Evolutionary conservation across 2,113 vertebrate genomes (phyloP).

Genomic region (Poicephalus meyeri): DNA sequence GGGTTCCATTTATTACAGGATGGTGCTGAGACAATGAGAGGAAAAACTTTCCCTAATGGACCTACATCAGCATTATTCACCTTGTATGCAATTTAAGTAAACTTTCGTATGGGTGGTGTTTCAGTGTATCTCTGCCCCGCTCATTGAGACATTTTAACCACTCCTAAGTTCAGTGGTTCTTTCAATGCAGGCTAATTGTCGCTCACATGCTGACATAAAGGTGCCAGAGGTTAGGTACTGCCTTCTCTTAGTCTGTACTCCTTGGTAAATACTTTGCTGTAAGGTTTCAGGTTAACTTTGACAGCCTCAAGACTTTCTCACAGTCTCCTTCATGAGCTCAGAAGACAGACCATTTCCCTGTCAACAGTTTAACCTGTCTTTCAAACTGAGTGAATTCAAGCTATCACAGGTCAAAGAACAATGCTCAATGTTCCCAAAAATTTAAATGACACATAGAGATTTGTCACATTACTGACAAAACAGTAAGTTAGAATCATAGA

Average conservation of each 20-base stretch:
- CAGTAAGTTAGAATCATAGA: background rate
- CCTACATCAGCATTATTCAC: background rate
- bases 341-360: background rate
- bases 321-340: background rate
- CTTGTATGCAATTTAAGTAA: background rate
- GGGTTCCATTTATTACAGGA: background rate
- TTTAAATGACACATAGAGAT: accelerated
- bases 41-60: background rate
- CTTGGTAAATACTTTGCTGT: background rate
- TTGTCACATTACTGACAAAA: background rate
- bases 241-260: background rate
- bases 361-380: background rate
- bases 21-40: background rate
- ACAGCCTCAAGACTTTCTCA: background rate
- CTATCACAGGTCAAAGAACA: background rate
- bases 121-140: background rate
- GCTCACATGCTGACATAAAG: background rate
- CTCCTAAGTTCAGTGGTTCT: background rate
- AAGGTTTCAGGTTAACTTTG: background rate
- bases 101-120: background rate
- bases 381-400: background rate
- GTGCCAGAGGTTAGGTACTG: background rate
- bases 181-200: background rate
- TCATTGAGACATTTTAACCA: background rate
- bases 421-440: background rate